Base-by-base conservation (phyloP, 2,797 vertebrate genomes). In the Etheostoma nigrum region DNA sequence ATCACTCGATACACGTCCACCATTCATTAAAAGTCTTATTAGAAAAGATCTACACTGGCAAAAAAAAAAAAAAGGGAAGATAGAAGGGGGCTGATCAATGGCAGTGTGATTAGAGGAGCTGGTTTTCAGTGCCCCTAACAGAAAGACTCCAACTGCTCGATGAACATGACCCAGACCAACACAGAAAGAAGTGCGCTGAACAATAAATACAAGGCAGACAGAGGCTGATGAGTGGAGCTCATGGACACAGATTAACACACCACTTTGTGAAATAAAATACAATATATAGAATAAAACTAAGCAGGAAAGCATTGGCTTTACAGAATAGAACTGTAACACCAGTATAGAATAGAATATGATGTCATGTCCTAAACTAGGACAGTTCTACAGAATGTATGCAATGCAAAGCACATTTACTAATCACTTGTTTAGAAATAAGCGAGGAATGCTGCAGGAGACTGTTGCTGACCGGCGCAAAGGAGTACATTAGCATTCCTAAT, bases 21-120 rank as follows among this genome's bases (percentile, higher is more conserved):
- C 72, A 74, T 91, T 91, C 92, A 93, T 94, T 91, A 94, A 86
- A 72, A 72, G 79, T 72, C 76, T 72, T 63, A 84, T 89, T 90
- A 89, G 75, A 90, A 87, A 89, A 72, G 40, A 88, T 90, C 76
- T 82, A 70, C 63, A 58, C 57, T 2, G 55, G 76, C 80, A 82
- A 78, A 40, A 40, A 40, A 40, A 89, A 83, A 81, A 78, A 27
- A 27, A 25, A n/a, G n/a, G 25, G 89, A 83, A 83, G 44, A 58
- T 49, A 60, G 70, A 78, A 53, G 16, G 47, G 40, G 60, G 47
- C 47, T 8, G 54, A 87, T 92, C 84, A 13, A 92, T 90, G 75
- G 55, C 64, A 33, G 44, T 60, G 70, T 84, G 79, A 90, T 89
- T 89, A 78, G 63, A 87, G 78, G 47, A 81, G 81, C 67, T 72